phyloP scores from a whole-genome alignment of 1,140 invertebrate species.

The Drosophila paulistorum region DNA sequence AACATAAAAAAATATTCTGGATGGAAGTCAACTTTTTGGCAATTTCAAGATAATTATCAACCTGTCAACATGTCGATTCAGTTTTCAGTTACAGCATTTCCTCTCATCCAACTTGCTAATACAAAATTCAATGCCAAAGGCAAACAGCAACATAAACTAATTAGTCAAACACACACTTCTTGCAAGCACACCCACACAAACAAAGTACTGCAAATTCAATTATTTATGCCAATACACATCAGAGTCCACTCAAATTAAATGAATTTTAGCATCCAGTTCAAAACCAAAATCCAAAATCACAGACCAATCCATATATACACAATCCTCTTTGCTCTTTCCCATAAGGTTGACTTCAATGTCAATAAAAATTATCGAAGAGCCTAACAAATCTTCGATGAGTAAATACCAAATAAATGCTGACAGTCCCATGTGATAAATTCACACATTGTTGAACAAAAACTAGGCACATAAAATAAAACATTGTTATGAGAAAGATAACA shows the following conservation, averaged over 20 bases:
- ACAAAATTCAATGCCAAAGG: neutral
- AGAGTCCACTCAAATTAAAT: conserved; percentile 43
- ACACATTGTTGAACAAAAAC: neutral
- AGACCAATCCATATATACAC: neutral
- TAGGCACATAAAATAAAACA: neutral
- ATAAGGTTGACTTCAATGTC: conserved; percentile 16
- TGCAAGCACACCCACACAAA: neutral
- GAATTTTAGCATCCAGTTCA: conserved; percentile 21
- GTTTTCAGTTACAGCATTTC: conserved; percentile 1
- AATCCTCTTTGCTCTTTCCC: neutral
- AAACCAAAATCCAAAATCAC: conserved; percentile 13
- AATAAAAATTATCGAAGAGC: conserved; percentile 37
- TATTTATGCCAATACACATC: conserved; percentile 35
- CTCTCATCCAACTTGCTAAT: neutral
- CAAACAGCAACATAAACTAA: conserved; percentile 29
- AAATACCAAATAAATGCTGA: conserved; percentile 8
- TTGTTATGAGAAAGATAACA: neutral
- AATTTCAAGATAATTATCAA: conserved; percentile 14
- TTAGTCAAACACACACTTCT: conserved; percentile 21
- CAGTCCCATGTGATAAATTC: neutral
- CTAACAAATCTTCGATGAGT: conserved; percentile 15
- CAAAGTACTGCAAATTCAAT: conserved; percentile 45
- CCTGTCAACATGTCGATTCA: conserved; percentile 9
- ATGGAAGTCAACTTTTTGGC: neutral
- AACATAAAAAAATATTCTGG: neutral